These are phyloP conservation scores for Leptopilina clavipes DNA, from an alignment of 1,140 invertebrate genomes.

Conservation along the genomic window DNA sequence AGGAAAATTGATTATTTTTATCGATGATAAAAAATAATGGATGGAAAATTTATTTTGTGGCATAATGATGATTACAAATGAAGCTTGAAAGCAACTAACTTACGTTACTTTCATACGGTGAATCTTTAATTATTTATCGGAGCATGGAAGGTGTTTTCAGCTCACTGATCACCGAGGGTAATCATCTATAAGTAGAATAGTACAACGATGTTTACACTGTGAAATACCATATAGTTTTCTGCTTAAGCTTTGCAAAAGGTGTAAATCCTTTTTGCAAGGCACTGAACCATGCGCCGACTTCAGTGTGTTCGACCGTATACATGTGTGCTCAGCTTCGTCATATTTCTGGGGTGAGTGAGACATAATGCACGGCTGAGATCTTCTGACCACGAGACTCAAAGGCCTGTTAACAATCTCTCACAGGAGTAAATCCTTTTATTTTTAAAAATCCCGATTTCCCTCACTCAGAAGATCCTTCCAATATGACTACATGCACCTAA, in stretches of 20 bases:
- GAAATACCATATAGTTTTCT: slow-evolving; percentile 17
- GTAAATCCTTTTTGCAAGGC: slow-evolving; percentile 22
- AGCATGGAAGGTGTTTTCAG: slow-evolving; percentile 24
- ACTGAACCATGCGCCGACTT: slow-evolving; percentile 15
- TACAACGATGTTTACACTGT: background rate
- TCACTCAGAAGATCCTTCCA: slow-evolving; percentile 23
- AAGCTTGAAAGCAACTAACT: background rate
- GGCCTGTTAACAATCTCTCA: slow-evolving; percentile 51
- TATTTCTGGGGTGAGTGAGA: slow-evolving; percentile 53
- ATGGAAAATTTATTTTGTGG: background rate
- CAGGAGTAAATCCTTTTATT: slow-evolving; percentile 47
- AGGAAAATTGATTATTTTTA: background rate
- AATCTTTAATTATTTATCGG: slow-evolving; percentile 29
- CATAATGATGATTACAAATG: slow-evolving; percentile 1
- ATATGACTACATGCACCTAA: background rate
- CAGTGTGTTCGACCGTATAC: slow-evolving; percentile 4
- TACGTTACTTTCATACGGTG: background rate
- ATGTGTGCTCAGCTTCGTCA: slow-evolving; percentile 49
- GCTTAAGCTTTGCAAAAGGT: slow-evolving; percentile 28
- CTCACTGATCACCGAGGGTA: slow-evolving; percentile 23
- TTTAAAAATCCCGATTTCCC: slow-evolving; percentile 10
- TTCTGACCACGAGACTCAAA: slow-evolving; percentile 55
- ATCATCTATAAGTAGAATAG: slow-evolving; percentile 23
- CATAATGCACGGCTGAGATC: slow-evolving; percentile 55
- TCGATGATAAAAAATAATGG: slow-evolving; percentile 18